phyloP scores from a whole-genome alignment of 2,888 invertebrate genomes.

The Cinara cedri region DNA sequence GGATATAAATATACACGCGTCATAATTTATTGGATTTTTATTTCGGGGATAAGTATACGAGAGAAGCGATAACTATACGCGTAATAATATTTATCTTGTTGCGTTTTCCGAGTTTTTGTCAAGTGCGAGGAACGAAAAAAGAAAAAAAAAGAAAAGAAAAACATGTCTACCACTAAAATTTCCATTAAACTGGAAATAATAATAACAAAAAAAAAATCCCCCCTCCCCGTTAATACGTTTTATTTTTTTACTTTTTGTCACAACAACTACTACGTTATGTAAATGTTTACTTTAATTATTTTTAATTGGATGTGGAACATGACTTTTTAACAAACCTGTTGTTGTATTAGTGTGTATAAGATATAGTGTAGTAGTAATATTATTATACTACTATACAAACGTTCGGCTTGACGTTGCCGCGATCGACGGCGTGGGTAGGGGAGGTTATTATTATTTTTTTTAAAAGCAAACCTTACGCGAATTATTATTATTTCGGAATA shows the following conservation, averaged over 20 bases:
- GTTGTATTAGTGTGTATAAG: background rate
- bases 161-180: background rate
- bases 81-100: no score
- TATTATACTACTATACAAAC: background rate
- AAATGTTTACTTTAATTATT: constrained; percentile 50
- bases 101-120: background rate
- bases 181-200: background rate
- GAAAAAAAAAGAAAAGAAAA: background rate
- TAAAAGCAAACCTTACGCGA: background rate
- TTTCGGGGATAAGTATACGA: background rate
- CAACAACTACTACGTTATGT: constrained; percentile 7
- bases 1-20: background rate
- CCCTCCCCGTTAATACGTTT: background rate
- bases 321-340: constrained; percentile 6
- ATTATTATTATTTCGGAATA: constrained; percentile 9
- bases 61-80: no score
- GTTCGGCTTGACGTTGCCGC: background rate
- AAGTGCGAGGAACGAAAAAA: background rate
- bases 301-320: constrained; percentile 38
- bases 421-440: background rate
- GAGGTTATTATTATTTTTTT: background rate
- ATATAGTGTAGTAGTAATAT: no score
- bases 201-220: background rate
- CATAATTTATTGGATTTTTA: constrained; percentile 21
- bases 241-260: background rate